Evolutionary conservation across 2,797 vertebrate species (phyloP), one percentile per base, ranked within the genome.

Genomic region (Meriones psammophilus): DNA sequence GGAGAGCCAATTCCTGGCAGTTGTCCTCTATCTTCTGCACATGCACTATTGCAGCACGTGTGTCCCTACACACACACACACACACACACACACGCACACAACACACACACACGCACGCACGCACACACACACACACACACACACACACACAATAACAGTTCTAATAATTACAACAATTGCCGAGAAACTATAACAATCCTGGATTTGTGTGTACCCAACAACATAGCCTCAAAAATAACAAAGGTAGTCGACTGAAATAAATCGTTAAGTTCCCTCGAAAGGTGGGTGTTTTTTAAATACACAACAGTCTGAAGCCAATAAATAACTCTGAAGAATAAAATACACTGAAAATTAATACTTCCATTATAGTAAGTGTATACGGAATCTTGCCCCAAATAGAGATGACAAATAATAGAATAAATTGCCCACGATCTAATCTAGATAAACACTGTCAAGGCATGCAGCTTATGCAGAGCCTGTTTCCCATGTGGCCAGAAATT

Each of bases 201-300:
- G 60, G 89, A 83, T 42, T 95, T 79, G 18, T 1, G 88, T 46
- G 28, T 1, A 85, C 22, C 50, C 50, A 93, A 85, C 60, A 94
- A 56, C 24, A 69, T 46, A 71, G 78, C 12, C 69, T 79, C 50
- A 84, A 88, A 94, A 89, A 68, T 88, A n/a, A 91, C 28, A 66
- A 76, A 86, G 13, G 56, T 20, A 81, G 69, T 58, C 69, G 12
- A 58, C 12, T 33, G 64, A 81, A 78, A 77, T 8, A 73, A 58
- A 79, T 68, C 36, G n/a, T 42, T 74, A 92, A 80, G 69, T 88
- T 8, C 10, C 26, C 7, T 24, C 36, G 8, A 12, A 12, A 69
- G 13, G 17, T 73, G 12, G 5, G 18, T 50, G 78, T 91, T 91
- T 91, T 96, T 94, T 92, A 80, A 95, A 92, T 5, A 77, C 36